Evolutionary conservation across 2,888 invertebrate species (phyloP).

Genomic region (Macaria notata): DNA sequence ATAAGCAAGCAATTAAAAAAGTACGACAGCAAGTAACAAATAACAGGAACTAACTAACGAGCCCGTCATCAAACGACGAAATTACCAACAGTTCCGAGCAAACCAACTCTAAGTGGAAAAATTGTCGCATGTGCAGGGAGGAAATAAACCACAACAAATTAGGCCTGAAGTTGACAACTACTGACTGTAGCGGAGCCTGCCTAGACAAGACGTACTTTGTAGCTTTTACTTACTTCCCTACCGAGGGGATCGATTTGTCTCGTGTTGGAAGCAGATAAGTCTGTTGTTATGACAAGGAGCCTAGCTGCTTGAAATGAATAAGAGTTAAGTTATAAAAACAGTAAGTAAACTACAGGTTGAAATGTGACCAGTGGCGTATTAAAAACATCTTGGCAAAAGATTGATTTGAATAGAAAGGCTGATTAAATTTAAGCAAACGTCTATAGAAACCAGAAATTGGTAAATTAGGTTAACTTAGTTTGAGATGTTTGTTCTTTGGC

Average conservation of each 20-base stretch:
- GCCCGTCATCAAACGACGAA: background rate
- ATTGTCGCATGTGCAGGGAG: conserved; percentile 42
- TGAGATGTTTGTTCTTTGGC: too few species aligned
- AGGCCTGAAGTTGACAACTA: conserved; percentile 68
- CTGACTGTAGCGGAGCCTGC: conserved; percentile 44
- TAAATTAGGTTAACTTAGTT: too few species aligned
- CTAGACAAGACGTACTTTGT: conserved; percentile 41
- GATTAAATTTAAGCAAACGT: too few species aligned
- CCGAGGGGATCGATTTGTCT: conserved; percentile 36
- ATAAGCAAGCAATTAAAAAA: too few species aligned
- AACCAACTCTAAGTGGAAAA: conserved; percentile 30
- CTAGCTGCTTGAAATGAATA: too few species aligned
- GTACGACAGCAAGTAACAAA: too few species aligned
- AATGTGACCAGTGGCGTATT: too few species aligned
- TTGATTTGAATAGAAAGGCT: too few species aligned
- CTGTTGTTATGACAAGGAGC: background rate
- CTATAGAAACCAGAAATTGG: too few species aligned
- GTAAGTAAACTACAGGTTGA: too few species aligned
- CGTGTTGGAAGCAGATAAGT: conserved; percentile 2
- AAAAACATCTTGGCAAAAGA: too few species aligned
- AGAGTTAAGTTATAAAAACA: too few species aligned
- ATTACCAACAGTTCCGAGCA: conserved; percentile 9
- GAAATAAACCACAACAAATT: conserved; percentile 55
- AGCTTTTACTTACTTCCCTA: conserved; percentile 31
- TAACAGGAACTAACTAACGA: background rate